Base-by-base conservation (phyloP, 2,888 invertebrate genomes). In the Chloroclystis v-ata region DNA sequence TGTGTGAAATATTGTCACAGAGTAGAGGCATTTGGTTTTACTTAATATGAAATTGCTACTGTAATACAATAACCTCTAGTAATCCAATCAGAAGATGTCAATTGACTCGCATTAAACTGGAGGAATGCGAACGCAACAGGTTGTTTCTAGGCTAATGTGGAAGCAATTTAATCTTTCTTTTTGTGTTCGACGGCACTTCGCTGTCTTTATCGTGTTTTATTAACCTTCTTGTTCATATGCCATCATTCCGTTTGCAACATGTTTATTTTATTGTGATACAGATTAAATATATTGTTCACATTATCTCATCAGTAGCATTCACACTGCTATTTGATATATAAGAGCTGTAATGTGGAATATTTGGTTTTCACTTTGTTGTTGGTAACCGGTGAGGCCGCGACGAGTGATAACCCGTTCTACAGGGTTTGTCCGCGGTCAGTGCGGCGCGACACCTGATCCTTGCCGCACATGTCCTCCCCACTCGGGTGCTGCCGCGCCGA, bases 371-470 rank as follows among this genome's bases (percentile, higher is more conserved):
- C 72, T 76, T 75, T 77, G 69, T 66, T 61, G 67, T 58, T 49
- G 49, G 30, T 37, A 28, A 33, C 37, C 11, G 25, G 62, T 52
- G 54, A 65, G 54, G 58, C 54, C 49, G 54, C 56, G 61, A 47
- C 64, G 66, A 67, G 69, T 69, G 57, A 56, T 66, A 78, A 83
- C 82, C 70, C 70, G 82, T 84, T 75, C 61, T 61, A 68, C 63
- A 63, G 64, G 72, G 75, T 73, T 78, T 76, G 78, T 57, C 77
- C 77, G 73, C 82, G 82, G 84, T 78, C 82, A 79, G 75, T 73
- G 72, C 77, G 82, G 78, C 78, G 68, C 72, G 85, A 85, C 85
- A 86, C 83, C 85, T 85, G 86, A 86, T 82, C 81, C 75, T 60
- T 59, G 60, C 61, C 71, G 69, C 82, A 79, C 75, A 81, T 79